Base-by-base conservation (phyloP, 1,140 invertebrate species). In the Berghia stephanieae region DNA sequence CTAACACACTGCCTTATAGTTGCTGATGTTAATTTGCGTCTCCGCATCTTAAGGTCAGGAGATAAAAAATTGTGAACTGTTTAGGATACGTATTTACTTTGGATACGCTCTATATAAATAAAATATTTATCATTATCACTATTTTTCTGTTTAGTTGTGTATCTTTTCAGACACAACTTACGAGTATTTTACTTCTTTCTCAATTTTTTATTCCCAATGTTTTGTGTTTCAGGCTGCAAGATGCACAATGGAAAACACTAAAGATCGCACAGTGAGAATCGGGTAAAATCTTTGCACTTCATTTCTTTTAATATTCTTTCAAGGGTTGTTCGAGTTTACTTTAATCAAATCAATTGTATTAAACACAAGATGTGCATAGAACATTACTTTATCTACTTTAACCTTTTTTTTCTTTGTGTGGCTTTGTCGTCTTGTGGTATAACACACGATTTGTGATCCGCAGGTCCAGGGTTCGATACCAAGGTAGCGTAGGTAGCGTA, bases 161-260 rank as follows among this genome's bases (percentile, higher is more conserved):
- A 49, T 49, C 10, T 49, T n/a, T 10, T 13, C 46, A 49, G n/a
- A 49, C 46, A 10, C 10, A n/a, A 10, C n/a, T 10, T 13, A 13
- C 10, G 46, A 13, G 46, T 10, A n/a, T 49, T 10, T 49, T 49
- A n/a, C n/a, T 10, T 49, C n/a, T 49, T 49, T 10, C 10, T 49
- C 10, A 49, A n/a, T 13, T 40, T 40, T 69, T 73, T 8, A 13
- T 46, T 49, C 6, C n/a, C 10, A 49, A n/a, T 13, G n/a, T n/a
- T 40, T 69, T 40, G 6, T n/a, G 43, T 81, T 81, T 13, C 78
- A 89, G 87, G 87, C 85, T 73, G 84, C 87, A 21, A 78, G 88
- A 31, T 89, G 88, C 79, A 88, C 88, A 27, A 88, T 88, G 87
- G 81, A 83, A 21, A 88, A 87, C 69, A 74, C 81, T 27, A 66